Evolutionary conservation across 1,140 invertebrate genomes (phyloP).

Genomic region (Archivesica marissinica): DNA sequence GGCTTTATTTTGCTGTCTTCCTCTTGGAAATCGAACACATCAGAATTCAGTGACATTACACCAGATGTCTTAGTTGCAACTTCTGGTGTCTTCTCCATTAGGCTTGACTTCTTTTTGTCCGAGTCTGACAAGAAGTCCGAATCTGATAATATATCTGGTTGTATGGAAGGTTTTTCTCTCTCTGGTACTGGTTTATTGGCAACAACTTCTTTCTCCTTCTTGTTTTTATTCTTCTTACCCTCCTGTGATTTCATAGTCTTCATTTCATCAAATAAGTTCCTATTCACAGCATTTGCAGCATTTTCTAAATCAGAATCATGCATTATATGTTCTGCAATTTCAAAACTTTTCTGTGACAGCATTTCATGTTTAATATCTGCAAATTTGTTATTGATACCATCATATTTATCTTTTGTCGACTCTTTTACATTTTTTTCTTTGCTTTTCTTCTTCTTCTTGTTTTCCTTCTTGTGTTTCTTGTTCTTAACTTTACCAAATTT

Average conservation of each 20-base stretch:
- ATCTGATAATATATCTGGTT: constrained; percentile 12
- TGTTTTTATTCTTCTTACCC: constrained; percentile 38
- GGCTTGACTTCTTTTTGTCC: constrained; percentile 22
- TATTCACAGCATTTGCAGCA: constrained; percentile 25
- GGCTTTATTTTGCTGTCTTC: constrained; percentile 62
- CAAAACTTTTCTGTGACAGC: constrained; percentile 7
- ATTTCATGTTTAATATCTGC: constrained; percentile 7
- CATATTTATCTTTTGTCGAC: constrained; percentile 15
- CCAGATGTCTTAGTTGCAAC: neutral
- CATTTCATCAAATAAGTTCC: constrained; percentile 57
- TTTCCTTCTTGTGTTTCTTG: constrained; percentile 68
- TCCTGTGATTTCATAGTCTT: constrained; percentile 45
- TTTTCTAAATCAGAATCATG: constrained; percentile 51
- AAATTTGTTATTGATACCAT: neutral
- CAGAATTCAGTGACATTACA: constrained; percentile 30
- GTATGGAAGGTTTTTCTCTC: neutral
- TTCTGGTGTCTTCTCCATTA: neutral
- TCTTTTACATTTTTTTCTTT: constrained; percentile 54
- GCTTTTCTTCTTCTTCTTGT: constrained; percentile 66
- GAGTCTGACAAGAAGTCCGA: constrained; percentile 41
- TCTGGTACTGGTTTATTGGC: constrained; percentile 40
- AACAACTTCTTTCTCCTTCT: constrained; percentile 47
- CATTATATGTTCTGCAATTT: constrained; percentile 5
- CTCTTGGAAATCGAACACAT: constrained; percentile 71
- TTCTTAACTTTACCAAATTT: constrained; percentile 57